phyloP scores from a whole-genome alignment of 2,113 vertebrate genomes.

The Lampris incognitus region DNA sequence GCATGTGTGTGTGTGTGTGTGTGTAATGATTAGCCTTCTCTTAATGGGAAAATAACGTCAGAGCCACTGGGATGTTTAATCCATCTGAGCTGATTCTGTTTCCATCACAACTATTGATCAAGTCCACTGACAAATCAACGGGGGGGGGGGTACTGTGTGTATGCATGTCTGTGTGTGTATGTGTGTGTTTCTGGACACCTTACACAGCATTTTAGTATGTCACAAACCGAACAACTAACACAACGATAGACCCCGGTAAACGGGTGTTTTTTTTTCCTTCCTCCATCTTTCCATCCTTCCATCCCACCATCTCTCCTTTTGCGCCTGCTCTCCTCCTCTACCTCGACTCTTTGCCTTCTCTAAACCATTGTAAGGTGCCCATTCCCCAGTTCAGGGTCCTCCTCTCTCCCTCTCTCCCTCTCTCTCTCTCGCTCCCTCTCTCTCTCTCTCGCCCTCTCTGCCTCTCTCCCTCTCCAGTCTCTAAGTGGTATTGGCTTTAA shows the following conservation, averaged over 20 bases:
- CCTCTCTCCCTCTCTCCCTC: conserved; percentile 13
- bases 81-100: conserved; percentile 84
- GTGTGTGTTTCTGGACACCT: conserved; percentile 38
- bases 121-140: conserved; percentile 80
- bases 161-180: conserved; percentile 37
- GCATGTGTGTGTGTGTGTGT: conserved; percentile 23
- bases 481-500: conserved; percentile 84
- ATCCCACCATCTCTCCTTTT: conserved; percentile 32
- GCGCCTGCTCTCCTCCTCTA: conserved; percentile 12
- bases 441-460: conserved; percentile 15
- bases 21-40: conserved; percentile 79
- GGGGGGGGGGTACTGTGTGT: conserved; percentile 47
- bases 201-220: conserved; percentile 70
- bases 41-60: conserved; percentile 84
- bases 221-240: conserved; percentile 43
- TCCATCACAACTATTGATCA: conserved; percentile 83
- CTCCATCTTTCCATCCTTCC: conserved; percentile 35
- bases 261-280: conserved; percentile 29
- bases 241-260: conserved; percentile 60
- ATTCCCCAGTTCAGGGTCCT: conserved; percentile 27
- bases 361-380: conserved; percentile 30
- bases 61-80: conserved; percentile 80
- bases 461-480: conserved; percentile 46
- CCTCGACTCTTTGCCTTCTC: conserved; percentile 68
- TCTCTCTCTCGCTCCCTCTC: conserved; percentile 34